phyloP scores from a whole-genome alignment of 2,888 invertebrate genomes.

The Maniola hyperantus region DNA sequence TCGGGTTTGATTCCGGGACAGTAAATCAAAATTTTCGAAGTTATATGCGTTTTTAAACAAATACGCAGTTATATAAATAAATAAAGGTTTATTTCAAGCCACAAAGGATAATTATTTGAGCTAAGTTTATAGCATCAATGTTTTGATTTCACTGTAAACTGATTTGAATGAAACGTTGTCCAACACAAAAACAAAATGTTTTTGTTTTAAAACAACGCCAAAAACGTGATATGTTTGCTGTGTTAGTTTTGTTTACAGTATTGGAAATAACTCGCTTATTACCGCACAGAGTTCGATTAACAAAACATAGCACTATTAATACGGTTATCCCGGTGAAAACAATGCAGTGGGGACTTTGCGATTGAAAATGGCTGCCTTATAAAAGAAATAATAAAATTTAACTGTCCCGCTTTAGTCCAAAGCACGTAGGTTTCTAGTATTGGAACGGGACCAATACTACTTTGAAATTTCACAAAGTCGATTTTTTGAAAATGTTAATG shows the following conservation, averaged over 20 bases:
- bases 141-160: neutral
- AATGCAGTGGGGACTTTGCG: slow-evolving; percentile 17
- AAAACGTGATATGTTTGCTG: neutral
- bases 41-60: too few species aligned
- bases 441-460: slow-evolving; percentile 25
- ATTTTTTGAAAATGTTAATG: slow-evolving; percentile 18
- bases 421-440: slow-evolving; percentile 22
- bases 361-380: slow-evolving; percentile 20
- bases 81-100: too few species aligned
- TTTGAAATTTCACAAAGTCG: slow-evolving; percentile 18
- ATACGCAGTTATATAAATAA: too few species aligned
- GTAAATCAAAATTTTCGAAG: too few species aligned
- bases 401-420: slow-evolving; percentile 27
- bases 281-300: slow-evolving; percentile 31
- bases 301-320: slow-evolving; percentile 35
- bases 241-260: slow-evolving; percentile 12
- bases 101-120: too few species aligned
- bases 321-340: slow-evolving; percentile 29
- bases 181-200: slow-evolving; percentile 2
- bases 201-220: neutral
- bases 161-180: neutral
- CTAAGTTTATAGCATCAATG: neutral
- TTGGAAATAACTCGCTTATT: slow-evolving; percentile 23
- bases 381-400: slow-evolving; percentile 32
- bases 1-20: too few species aligned